Base-by-base conservation (phyloP, 2,113 vertebrate species). In the Perca fluviatilis region DNA sequence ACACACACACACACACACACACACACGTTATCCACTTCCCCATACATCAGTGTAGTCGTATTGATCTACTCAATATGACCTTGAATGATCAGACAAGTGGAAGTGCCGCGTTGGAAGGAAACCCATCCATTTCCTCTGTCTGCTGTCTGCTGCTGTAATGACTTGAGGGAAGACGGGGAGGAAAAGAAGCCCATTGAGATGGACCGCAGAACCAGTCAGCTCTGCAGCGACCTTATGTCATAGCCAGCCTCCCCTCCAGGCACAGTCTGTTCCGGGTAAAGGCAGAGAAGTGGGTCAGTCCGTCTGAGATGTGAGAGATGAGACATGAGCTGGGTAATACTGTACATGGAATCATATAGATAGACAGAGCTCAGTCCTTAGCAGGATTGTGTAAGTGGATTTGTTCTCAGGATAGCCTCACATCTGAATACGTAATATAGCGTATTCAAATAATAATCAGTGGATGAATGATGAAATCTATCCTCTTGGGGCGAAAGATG, bases 21-120 rank as follows among this genome's bases (percentile, higher is more conserved):
- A 77, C 69, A 77, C 63, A 75, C 1, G 11, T 73, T 75, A 66
- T 71, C 83, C 80, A 85, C 90, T 83, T 88, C 74, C 77, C 65
- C 79, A 72, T 87, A 86, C 90, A 91, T 88, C 87, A 86, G 77
- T 77, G 86, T 69, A 58, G 70, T 70, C 86, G 53, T 90, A 93
- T 94, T 89, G 92, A 93, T 92, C 90, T 78, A 72, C 86, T 88
- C 70, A 43, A 77, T 87, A 74, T 89, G 87, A 93, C 91, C 90
- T 93, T 93, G 92, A 91, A 86, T 71, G 86, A 91, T 90, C 89
- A 89, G 90, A 89, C 89, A 83, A 91, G 89, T 91, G 86, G 89
- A 91, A 89, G 89, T 46, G 67, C 47, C 30, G 2, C 16, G 5
- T 36, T 73, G 88, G 89, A 90, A 91, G 87, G 87, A 90, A 90